Percentiles rank a stretch among this genome's conserved stretches.
Conservation (phyloP, 1,140 invertebrate genomes). For the Himalopsyche phryganea region DNA sequence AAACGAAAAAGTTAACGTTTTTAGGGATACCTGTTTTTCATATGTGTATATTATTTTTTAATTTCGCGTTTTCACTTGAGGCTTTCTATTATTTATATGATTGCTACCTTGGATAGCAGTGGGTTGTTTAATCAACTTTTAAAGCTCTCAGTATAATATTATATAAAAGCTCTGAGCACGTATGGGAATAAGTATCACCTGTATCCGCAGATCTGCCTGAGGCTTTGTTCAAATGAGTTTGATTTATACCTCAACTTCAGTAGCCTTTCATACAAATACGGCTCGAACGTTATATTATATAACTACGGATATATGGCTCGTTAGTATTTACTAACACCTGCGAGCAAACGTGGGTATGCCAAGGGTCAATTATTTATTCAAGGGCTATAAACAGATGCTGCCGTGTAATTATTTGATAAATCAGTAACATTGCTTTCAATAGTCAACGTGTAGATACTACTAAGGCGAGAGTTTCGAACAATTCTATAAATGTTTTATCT, state of each 20-base stretch:
- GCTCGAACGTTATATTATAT: neutral
- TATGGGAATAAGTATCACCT: neutral
- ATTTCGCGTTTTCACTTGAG: neutral
- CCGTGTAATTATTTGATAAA: conserved; percentile 1
- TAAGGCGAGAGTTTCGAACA: neutral
- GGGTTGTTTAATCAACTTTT: too few species aligned
- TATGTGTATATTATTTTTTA: too few species aligned
- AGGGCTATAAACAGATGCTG: neutral
- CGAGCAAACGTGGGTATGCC: neutral
- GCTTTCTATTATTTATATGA: neutral
- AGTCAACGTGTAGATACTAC: neutral
- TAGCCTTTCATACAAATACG: conserved; percentile 1
- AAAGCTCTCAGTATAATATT: too few species aligned
- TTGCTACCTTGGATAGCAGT: neutral
- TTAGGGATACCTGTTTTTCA: too few species aligned
- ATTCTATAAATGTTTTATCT: too few species aligned
- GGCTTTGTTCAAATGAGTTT: neutral
- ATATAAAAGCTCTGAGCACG: neutral
- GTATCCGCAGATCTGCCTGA: neutral
- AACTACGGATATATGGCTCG: too few species aligned
- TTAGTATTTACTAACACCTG: neutral
- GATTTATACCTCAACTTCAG: neutral
- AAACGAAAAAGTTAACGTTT: too few species aligned
- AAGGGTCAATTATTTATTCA: conserved; percentile 4
- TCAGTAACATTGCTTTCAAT: neutral